Percentiles rank a stretch among this genome's conserved stretches.
Evolutionary conservation across 35 echinoderm and acorn worm species (phyloP).

Genomic region (Eucidaris tribuloides): DNA sequence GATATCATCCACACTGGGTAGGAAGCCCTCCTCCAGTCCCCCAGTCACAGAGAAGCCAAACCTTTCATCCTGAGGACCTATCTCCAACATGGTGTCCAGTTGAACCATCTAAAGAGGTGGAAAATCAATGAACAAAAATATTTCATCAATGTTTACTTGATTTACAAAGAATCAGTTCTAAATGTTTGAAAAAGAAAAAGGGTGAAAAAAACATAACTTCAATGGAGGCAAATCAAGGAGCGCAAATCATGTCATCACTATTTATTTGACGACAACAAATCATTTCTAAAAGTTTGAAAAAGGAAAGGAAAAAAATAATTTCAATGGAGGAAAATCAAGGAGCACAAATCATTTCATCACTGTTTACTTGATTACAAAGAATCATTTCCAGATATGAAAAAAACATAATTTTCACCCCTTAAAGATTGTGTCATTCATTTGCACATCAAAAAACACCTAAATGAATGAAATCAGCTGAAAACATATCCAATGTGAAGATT

Average conservation of each 20-base stretch:
- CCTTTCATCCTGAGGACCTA: slow-evolving; percentile 48
- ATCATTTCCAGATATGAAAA: not conserved
- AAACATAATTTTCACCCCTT: too few relatives aligned
- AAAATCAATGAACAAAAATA: not conserved
- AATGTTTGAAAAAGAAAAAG: not conserved
- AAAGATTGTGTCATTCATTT: too few relatives aligned
- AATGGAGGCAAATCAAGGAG: not conserved
- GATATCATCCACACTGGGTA: slow-evolving; percentile 81
- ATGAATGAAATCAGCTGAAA: too few relatives aligned
- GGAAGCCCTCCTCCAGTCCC: slow-evolving; percentile 81
- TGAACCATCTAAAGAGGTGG: not conserved
- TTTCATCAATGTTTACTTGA: not conserved
- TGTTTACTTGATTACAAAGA: not conserved
- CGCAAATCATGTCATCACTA: not conserved
- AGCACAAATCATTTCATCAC: not conserved
- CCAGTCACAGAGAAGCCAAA: slow-evolving; percentile 97
- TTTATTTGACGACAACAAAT: not conserved
- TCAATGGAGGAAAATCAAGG: not conserved
- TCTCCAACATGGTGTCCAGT: slow-evolving; percentile 37
- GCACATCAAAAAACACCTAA: too few relatives aligned
- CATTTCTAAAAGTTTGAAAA: not conserved
- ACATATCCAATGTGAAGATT: too few relatives aligned
- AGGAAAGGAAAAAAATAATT: not conserved
- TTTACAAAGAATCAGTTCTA: not conserved
- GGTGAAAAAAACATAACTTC: not conserved